Evolutionary conservation across 2,888 invertebrate species (phyloP).

Genomic region (Xestia ashworthii): DNA sequence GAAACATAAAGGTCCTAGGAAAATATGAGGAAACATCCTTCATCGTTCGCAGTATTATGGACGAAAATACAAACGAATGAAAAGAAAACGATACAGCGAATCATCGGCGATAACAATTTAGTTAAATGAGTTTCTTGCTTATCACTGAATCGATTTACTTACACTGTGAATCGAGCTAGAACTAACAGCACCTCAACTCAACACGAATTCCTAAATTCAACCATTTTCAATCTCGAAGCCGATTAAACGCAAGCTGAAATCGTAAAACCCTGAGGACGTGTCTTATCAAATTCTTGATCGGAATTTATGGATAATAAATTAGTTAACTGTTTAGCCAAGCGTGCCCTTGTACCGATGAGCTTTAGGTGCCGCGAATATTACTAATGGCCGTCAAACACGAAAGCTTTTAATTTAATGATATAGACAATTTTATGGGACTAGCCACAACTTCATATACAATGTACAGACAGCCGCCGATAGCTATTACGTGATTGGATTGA

Average conservation of each 20-base stretch:
- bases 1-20: conserved; percentile 25
- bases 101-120: conserved; percentile 26
- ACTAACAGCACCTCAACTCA: conserved; percentile 44
- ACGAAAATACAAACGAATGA: conserved; percentile 17
- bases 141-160: conserved; percentile 33
- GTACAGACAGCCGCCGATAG: conserved; percentile 63
- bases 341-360: conserved; percentile 76
- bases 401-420: conserved; percentile 85
- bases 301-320: conserved; percentile 84
- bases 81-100: conserved; percentile 28
- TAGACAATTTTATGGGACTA: conserved; percentile 72
- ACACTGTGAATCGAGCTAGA: conserved; percentile 33
- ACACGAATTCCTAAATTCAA: conserved; percentile 65
- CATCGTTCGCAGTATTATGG: conserved; percentile 19
- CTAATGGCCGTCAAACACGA: conserved; percentile 83
- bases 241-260: conserved; percentile 72
- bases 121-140: conserved; percentile 44
- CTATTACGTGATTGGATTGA: conserved; percentile 75
- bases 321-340: conserved; percentile 79
- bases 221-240: conserved; percentile 61
- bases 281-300: conserved; percentile 83
- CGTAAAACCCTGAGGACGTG: conserved; percentile 79
- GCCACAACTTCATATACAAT: conserved; percentile 62
- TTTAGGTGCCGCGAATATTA: conserved; percentile 80
- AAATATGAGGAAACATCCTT: conserved; percentile 39